phyloP scores from a whole-genome alignment of 1,140 invertebrate species.

The Colletes latitarsis region DNA sequence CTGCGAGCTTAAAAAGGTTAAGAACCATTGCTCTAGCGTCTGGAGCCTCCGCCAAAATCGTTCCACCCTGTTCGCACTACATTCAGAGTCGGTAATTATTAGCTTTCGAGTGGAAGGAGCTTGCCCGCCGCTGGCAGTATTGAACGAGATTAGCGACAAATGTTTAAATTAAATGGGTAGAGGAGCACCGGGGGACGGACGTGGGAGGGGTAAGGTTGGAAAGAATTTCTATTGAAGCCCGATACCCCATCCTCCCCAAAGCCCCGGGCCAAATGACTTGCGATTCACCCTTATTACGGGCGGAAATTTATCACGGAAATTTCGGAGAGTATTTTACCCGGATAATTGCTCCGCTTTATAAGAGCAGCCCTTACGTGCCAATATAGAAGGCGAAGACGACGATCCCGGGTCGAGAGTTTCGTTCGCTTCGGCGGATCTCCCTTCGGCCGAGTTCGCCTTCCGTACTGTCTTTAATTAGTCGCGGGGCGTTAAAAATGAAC shows the following conservation, averaged over 20 bases:
- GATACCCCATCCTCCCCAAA: conserved; percentile 54
- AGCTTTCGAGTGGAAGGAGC: conserved; percentile 55
- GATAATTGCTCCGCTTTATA: conserved; percentile 74
- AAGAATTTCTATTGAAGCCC: conserved; percentile 76
- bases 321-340: conserved; percentile 72
- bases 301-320: conserved; percentile 74
- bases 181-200: background rate
- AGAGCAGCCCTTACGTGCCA: conserved; percentile 64
- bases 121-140: conserved; percentile 5
- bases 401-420: conserved; percentile 19
- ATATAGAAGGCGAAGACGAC: conserved; percentile 64
- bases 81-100: conserved; percentile 55
- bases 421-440: conserved; percentile 41
- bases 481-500: conserved; percentile 25
- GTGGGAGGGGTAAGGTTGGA: conserved; percentile 39
- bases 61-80: background rate
- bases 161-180: conserved; percentile 69
- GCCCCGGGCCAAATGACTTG: conserved; percentile 71
- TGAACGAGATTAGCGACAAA: conserved; percentile 61
- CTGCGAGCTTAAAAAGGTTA: too few species aligned
- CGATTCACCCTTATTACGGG: conserved; percentile 74
- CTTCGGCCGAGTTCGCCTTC: background rate
- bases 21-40: background rate
- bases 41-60: background rate
- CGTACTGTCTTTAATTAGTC: conserved; percentile 36